phyloP scores from a whole-genome alignment of 2,113 vertebrate genomes.

The Apodemus speciosus region DNA sequence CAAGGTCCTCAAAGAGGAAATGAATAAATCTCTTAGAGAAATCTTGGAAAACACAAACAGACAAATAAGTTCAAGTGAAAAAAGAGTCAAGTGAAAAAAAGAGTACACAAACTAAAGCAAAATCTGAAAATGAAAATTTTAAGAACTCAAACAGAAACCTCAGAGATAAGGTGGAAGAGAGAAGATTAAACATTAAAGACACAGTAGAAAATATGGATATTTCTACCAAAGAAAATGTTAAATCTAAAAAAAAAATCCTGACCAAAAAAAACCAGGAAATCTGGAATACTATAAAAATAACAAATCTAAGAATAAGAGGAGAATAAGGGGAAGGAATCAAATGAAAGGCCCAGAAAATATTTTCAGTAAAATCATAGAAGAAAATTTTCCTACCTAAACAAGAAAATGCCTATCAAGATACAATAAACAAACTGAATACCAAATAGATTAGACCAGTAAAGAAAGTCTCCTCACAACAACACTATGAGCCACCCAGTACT shows the following conservation, averaged over 20 bases:
- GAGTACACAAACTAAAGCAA: background rate
- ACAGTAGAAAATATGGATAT: background rate
- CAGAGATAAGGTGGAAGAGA: background rate
- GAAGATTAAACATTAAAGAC: background rate
- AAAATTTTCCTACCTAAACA: background rate
- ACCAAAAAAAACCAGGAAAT: background rate
- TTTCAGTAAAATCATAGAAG: background rate
- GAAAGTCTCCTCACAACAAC: background rate
- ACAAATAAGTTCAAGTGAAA: background rate
- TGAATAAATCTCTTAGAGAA: background rate
- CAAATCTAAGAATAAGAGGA: background rate
- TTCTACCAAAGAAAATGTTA: background rate
- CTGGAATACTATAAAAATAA: background rate
- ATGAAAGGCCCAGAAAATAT: background rate
- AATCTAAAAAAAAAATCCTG: background rate
- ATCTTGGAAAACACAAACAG: background rate
- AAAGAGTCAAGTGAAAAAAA: background rate
- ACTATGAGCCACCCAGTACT: no score
- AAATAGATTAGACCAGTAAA: background rate
- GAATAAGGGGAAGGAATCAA: background rate
- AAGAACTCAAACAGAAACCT: background rate
- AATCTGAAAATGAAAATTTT: background rate
- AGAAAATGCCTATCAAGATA: background rate
- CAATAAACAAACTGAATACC: background rate
- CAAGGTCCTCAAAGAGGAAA: background rate